Base-by-base conservation (phyloP, 2,888 invertebrate genomes). In the Aphodius sticticus region DNA sequence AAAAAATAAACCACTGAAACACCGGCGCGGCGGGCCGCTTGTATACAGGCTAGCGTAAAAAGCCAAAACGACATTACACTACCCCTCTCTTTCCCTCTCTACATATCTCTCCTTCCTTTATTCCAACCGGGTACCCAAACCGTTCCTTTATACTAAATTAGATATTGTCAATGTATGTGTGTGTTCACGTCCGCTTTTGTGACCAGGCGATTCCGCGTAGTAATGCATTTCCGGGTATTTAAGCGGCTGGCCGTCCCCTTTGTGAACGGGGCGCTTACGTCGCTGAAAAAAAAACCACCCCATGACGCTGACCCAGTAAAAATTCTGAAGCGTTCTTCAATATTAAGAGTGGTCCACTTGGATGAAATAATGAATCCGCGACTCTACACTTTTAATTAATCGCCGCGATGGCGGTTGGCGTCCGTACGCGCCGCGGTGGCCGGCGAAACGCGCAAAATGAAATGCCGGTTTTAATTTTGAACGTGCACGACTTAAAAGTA, bases 171-270 rank as follows among this genome's bases (percentile, higher is more conserved):
- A 26, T 26, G 26, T 26, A 26, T 26, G 26, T 26, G 26, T 26
- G 26, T 26, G 26, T 26, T 26, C 26, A 71, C 35, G 71, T 71
- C 16, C 71, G 71, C 71, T 71, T 71, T 71, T 35, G 35, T 35
- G 71, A 15, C 26, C 71, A 12, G 71, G 26, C 71, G 71, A 35
- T 35, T 71, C 35, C 7, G 71, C 26, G 26, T 26, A 35, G 71
- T 71, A 71, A 71, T 71, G 71, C 71, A 71, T 71, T 71, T 71
- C 71, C 71, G 74, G 74, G n/a, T 74, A 15, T 74, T 26, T 74
- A 74, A 74, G 74, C 35, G 74, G 7, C 74, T 37, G 74, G 36
- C 14, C 14, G 70, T 35, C 2, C n/a, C 74, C 74, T 74, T 74
- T 74, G 74, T 74, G 53, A 53, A 7, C 53, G 7, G 4, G 7